Evolutionary conservation across 2,888 invertebrate species (phyloP), one percentile per base, ranked within the genome.

Genomic region (Noctua janthina): DNA sequence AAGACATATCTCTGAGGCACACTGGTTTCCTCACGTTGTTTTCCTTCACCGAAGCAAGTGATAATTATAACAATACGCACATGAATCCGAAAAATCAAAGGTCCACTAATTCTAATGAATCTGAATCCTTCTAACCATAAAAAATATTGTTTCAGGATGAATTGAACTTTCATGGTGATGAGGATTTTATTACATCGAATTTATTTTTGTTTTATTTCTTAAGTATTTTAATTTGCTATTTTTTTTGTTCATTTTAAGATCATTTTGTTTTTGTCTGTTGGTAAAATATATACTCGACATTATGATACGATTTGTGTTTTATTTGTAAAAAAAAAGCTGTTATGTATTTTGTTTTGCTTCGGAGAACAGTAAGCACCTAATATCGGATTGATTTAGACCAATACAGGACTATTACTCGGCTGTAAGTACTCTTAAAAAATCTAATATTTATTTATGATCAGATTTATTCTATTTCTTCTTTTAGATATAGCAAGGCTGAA

Each of bases 211-310:
- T 39, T 29, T 69, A 39, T 35, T 51, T 70, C 35, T 3, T 62
- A 29, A 17, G 62, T 66, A 56, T 23, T 56, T 20, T 35, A n/a
- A 56, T 69, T 75, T 43, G 39, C 29, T 56, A 68, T 76, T 56
- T 74, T 29, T 79, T 64, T 74, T 78, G 43, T 73, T 81, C 20
- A 67, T 3, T 81, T 43, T 46, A 49, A 66, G 20, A 39, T 74
- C 4, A 39, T 66, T n/a, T 35, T 73, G 20, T 68, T 79, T 76
- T 82, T 54, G 78, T 83, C 78, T 85, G 1, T 83, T 84, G 88
- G 88, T 88, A 92, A 73, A 92, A 93, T 93, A 93, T 93, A 94
- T 93, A 93, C 94, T 94, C 93, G 93, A 92, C 93, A 93, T 93
- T 91, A 90, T 68, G 76, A 84, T 72, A 68, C 82, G 83, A 39